Conservation (phyloP, 2,797 vertebrate species). For the Vultur gryphus region DNA sequence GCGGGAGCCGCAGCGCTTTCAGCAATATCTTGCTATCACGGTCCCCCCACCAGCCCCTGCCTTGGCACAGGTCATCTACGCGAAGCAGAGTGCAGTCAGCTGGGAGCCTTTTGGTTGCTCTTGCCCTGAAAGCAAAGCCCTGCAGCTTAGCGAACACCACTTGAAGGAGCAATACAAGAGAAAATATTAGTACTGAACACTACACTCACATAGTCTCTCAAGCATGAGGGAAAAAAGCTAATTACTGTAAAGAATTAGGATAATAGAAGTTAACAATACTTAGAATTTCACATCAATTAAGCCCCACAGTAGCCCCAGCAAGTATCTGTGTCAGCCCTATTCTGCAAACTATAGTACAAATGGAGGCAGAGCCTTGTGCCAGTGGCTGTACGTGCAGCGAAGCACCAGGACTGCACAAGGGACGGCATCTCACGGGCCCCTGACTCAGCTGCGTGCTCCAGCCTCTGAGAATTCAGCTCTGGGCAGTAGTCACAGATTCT, state of each 20-base stretch:
- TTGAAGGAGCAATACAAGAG: background rate
- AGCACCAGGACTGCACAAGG: background rate
- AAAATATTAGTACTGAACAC: background rate
- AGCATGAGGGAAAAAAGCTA: background rate
- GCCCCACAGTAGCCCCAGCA: background rate
- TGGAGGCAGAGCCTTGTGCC: background rate
- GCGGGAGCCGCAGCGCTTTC: background rate
- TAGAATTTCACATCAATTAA: background rate
- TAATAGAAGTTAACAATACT: background rate
- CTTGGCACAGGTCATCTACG: background rate
- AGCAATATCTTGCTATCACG: background rate
- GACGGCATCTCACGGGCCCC: background rate
- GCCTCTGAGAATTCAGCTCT: background rate
- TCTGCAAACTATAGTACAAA: background rate
- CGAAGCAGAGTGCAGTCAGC: background rate
- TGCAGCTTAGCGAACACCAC: background rate
- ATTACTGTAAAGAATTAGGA: background rate
- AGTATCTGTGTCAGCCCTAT: background rate
- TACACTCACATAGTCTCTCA: background rate
- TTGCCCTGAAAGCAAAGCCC: background rate
- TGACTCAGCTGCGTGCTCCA: background rate
- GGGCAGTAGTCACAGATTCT: background rate
- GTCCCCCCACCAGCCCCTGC: background rate
- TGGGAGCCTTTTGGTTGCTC: background rate
- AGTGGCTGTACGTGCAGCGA: background rate